Conservation (phyloP, 2,797 vertebrate species). For the Prunella strophiata region DNA sequence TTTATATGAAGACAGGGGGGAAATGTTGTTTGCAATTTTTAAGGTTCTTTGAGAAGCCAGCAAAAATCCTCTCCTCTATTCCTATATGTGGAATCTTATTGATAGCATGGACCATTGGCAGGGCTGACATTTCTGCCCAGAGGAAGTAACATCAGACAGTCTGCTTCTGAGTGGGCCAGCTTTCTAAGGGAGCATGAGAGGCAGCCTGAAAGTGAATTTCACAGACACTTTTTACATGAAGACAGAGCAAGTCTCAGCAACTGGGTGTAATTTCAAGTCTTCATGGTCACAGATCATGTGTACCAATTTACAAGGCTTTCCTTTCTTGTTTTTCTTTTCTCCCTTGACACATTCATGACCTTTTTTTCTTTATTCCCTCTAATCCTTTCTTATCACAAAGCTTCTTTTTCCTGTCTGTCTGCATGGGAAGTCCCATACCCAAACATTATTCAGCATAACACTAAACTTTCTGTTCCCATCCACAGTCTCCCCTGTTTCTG, state of each 20-base stretch:
- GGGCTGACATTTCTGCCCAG: background rate
- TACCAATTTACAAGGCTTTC: background rate
- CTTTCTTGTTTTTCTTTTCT: background rate
- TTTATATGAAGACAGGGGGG: background rate
- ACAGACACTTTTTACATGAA: background rate
- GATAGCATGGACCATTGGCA: background rate
- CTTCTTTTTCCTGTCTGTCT: background rate
- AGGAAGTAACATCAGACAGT: background rate
- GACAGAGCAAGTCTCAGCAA: background rate
- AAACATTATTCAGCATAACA: background rate
- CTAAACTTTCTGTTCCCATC: background rate
- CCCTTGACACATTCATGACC: background rate
- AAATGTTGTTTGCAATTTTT: background rate
- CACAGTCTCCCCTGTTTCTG: background rate
- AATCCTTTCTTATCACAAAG: background rate
- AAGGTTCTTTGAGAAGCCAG: background rate
- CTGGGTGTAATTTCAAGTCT: background rate
- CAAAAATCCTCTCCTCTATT: background rate
- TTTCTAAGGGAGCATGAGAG: background rate
- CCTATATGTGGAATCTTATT: background rate
- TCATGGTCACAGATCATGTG: background rate
- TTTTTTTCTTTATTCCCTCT: background rate
- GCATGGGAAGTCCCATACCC: background rate
- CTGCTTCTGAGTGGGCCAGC: background rate
- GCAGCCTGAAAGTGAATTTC: background rate